phyloP scores from a whole-genome alignment of 2,888 invertebrate species.

The Phyllotreta striolata region DNA sequence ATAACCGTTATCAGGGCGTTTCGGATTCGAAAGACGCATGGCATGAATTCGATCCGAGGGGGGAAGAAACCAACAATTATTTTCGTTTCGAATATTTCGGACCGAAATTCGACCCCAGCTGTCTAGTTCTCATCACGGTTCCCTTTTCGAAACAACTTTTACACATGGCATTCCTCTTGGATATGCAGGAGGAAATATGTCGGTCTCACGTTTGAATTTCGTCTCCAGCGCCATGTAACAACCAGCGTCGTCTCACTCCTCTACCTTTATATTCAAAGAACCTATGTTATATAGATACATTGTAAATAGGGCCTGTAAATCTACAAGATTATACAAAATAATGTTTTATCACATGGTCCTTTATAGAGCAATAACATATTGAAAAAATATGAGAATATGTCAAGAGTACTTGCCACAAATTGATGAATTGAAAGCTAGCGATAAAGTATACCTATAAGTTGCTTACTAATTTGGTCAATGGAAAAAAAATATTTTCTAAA shows the following conservation, averaged over 20 bases:
- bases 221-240: slow-evolving; percentile 24
- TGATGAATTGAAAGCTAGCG: too few relatives aligned
- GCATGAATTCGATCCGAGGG: slow-evolving; percentile 35
- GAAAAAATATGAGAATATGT: too few relatives aligned
- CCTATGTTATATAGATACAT: too few relatives aligned
- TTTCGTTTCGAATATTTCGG: slow-evolving; percentile 48
- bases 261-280: too few relatives aligned
- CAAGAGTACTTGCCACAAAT: too few relatives aligned
- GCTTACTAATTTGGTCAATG: too few relatives aligned
- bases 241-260: slow-evolving; percentile 24
- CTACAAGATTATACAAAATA: too few relatives aligned
- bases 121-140: slow-evolving; percentile 60
- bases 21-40: slow-evolving; percentile 33
- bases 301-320: too few relatives aligned
- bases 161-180: slow-evolving; percentile 50
- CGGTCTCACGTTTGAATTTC: slow-evolving; percentile 41
- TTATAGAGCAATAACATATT: too few relatives aligned
- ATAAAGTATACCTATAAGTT: too few relatives aligned
- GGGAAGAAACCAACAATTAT: slow-evolving; percentile 49
- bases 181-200: slow-evolving; percentile 47
- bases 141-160: slow-evolving; percentile 40
- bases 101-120: slow-evolving; percentile 56
- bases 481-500: too few relatives aligned
- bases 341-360: too few relatives aligned
- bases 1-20: slow-evolving; percentile 16